Base-by-base conservation (phyloP, 2,888 invertebrate genomes). In the Prosopocoilus inquinatus region DNA sequence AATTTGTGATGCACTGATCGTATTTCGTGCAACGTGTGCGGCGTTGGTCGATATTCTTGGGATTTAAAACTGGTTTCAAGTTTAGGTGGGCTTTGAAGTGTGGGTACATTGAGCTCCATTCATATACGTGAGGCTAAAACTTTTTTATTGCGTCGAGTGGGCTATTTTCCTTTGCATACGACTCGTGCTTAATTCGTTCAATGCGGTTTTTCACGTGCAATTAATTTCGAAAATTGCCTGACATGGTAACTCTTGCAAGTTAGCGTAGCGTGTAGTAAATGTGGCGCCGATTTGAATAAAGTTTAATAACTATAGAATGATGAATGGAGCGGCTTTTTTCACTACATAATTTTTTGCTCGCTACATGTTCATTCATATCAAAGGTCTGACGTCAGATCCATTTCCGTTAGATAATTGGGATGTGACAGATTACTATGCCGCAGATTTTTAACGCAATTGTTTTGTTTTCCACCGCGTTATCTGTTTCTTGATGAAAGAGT, bases 331-430 rank as follows among this genome's bases (percentile, higher is more conserved):
- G 47, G 53, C 41, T 54, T 45, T 51, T 47, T 53, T 20, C 28
- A 15, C 33, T 12, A 13, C 13, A 20, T 41, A 48, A 41, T 53
- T 53, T 47, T 16, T 13, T 47, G 15, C 35, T 28, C 39, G 32
- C 32, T 53, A 39, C 47, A 34, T 43, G 47, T 48, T 58, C 60
- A 61, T 61, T 61, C 58, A 61, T 61, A 58, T 58, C 56, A 56
- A 38, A 50, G 45, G 39, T 28, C 36, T 61, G 60, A 61, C 58
- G 60, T 61, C 56, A 56, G 41, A 51, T 43, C 55, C 57, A 60
- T 60, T 60, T 60, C 60, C 60, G 60, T 47, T 51, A 48, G 55
- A 60, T 60, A 60, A 60, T 60, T 57, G 55, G 54, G 52, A 60
- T 55, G 57, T 54, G 64, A 56, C 50, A 35, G 35, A 44, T 53